Base-by-base conservation (phyloP, 2,797 vertebrate genomes). In the Sebastes paucispinis region DNA sequence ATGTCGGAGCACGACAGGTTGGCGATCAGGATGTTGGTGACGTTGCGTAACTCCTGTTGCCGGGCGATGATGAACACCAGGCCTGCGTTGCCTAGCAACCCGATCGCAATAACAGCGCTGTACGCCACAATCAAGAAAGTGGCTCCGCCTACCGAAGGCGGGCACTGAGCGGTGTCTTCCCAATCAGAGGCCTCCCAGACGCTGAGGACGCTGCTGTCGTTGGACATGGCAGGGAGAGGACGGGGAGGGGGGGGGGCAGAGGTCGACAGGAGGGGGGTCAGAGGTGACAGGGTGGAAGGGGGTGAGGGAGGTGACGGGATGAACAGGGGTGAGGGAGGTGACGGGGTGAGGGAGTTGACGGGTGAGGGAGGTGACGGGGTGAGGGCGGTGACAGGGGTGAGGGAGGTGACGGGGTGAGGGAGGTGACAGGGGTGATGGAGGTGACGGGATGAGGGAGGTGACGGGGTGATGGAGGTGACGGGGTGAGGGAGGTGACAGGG, bases 11-110 rank as follows among this genome's bases (percentile, higher is more conserved):
- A 96, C 3, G 96, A 96, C 67, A 96, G 93, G 91, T 96, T 96
- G 89, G 96, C 96, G 6, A 96, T 96, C 85, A 96, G 94, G 86
- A 96, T 95, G 81, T 96, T 96, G 88, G 96, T 96, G 82, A 96
- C 96, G 1, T 96, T 96, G 16, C 93, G 92, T 75, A 96, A 82
- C 90, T 96, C 95, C 86, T 94, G 93, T 78, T 96, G 96, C 76
- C 94, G 91, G 36, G 93, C 89, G 22, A 96, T 96, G 85, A 96
- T 95, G 73, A 95, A 95, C 74, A 96, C 95, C 70, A 96, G 89
- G 84, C 96, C 95, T 1, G 94, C 84, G 65, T 96, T 96, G 73
- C 96, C 96, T 4, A 96, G 94, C 84, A 96, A 89, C 52, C 96
- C 96, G 0, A 96, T 89, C 0, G 95, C 95, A 5, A 96, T 96